phyloP scores from a whole-genome alignment of 2,888 invertebrate genomes.

The Nomada hirtipes region DNA sequence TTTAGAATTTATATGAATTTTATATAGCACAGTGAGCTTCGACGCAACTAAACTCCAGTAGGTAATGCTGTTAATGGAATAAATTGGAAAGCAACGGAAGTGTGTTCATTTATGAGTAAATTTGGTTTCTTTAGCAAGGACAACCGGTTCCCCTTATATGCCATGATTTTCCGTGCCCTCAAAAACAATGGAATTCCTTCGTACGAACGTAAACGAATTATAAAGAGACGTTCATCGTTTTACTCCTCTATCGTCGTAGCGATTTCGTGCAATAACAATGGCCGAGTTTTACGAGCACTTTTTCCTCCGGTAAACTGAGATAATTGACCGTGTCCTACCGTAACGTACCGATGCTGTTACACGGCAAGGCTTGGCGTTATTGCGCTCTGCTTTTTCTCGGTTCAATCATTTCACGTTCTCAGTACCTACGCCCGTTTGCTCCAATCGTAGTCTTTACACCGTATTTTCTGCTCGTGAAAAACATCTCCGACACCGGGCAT shows the following conservation, averaged over 20 bases:
- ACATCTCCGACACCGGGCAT: not conserved
- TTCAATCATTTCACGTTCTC: conserved; percentile 27
- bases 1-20: conserved; percentile 71
- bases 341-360: conserved; percentile 26
- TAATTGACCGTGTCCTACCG: conserved; percentile 56
- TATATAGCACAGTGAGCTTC: conserved; percentile 26
- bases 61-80: too few species aligned
- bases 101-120: too few species aligned
- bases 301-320: conserved; percentile 39
- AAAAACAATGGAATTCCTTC: not conserved
- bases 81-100: too few species aligned
- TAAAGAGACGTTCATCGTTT: conserved; percentile 12
- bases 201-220: not conserved
- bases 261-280: conserved; percentile 30
- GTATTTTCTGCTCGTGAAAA: conserved; percentile 34
- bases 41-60: not conserved
- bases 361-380: conserved; percentile 16
- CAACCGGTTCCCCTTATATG: not conserved
- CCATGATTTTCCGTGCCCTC: not conserved
- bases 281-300: conserved; percentile 37
- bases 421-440: conserved; percentile 2
- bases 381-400: conserved; percentile 37
- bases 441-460: not conserved
- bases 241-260: conserved; percentile 7
- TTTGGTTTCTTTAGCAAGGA: not conserved